Base-by-base conservation (phyloP, 2,113 vertebrate genomes). In the Caranx melampygus region DNA sequence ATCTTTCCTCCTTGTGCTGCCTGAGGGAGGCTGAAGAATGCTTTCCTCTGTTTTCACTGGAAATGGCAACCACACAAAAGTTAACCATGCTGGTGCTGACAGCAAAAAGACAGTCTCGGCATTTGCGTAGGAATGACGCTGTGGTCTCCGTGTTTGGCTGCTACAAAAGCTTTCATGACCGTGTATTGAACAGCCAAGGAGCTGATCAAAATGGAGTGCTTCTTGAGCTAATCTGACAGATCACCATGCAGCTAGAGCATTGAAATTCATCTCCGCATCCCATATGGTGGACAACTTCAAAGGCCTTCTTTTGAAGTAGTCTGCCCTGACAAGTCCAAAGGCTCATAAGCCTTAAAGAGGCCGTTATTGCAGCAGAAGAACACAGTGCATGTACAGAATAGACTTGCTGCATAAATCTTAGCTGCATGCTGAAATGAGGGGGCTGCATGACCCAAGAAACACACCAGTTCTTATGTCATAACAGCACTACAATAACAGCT, bases 301-400 rank as follows among this genome's bases (percentile, higher is more conserved):
- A 92, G 81, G 10, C 18, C 34, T 31, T 12, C 85, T 72, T 92
- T 84, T 91, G 87, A 89, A 81, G 89, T 81, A 78, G 83, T 79
- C 69, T 69, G 82, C 66, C 73, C 75, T 64, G 66, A 87, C 78
- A 72, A 14, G 82, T 55, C 71, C 16, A 26, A 57, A 47, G 66
- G 64, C 82, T 81, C 31, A 6, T 47, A 33, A 33, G 80, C 78
- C 72, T 62, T 67, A 60, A 79, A 81, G 85, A 81, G 69, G 62
- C 62, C 37, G 51, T 82, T 21, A 74, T 16, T 62, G 18, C 63
- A 54, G 15, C 12, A 31, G n/a, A 33, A 9, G 49, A 75, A 79
- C 80, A 69, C 69, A 72, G 80, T 71, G 61, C 64, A 55, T 52
- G 60, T 60, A 54, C 35, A 40, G 18, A 37, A 45, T 21, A 14